Base-by-base conservation (phyloP, 1,140 invertebrate species). In the Nautilus pompilius region DNA sequence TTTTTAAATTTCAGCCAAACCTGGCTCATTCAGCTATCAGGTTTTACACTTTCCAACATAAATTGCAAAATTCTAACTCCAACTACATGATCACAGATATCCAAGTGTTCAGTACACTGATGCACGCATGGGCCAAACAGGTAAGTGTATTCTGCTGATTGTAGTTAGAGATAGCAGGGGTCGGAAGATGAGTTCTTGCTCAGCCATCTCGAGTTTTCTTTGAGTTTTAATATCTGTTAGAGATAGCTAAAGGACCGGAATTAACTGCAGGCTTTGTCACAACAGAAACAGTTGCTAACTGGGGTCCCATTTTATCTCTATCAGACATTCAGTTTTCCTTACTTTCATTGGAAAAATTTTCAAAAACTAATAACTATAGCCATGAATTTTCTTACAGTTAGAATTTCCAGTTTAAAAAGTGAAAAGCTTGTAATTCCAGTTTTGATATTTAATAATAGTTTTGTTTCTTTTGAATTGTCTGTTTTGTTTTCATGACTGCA, bases 71-170 rank as follows among this genome's bases (percentile, higher is more conserved):
- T n/a, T 17, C 5, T 4, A 26, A 34, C n/a, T 3, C 53, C n/a
- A 55, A 17, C 8, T 33, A 55, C 53, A 17, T 17, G 3, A 17
- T 29, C 10, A 33, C n/a, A 5, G 48, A 66, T 29, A 62, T 66
- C 41, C 30, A n/a, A 32, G 58, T 66, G 33, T 66, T 46, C 46
- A 66, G 49, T 57, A 48, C 55, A n/a, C 41, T 66, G 20, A 46
- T 66, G 34, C 55, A 62, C 33, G 55, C 60, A 3, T 62, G 33
- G 56, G 65, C 65, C 17, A 66, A 62, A 62, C 29, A 59, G 57
- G 65, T 62, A 46, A 29, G 57, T 53, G 0, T 45, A n/a, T 32
- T 30, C 15, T 28, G 8, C 10, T 20, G 8, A 49, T 10, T 15
- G 17, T 48, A 3, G 29, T 5, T 54, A 17, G 20, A 24, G 51